These are phyloP conservation scores for Mus spicilegus DNA, from an alignment of 2,113 vertebrate species.

Conservation along the genomic window DNA sequence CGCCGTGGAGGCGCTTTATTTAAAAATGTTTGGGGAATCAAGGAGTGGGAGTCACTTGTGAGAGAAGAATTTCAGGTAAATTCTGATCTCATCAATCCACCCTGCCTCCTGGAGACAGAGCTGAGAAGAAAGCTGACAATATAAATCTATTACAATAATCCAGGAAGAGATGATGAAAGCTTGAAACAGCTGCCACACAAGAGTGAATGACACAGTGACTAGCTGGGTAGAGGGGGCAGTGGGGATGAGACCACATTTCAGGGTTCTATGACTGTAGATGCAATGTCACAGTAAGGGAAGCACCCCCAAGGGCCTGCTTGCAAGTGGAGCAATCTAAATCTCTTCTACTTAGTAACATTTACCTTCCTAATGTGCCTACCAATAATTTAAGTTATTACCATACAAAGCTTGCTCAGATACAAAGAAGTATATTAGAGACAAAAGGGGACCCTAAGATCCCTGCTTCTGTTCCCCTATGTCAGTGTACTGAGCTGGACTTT, in stretches of 20 bases:
- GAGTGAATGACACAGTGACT: background rate
- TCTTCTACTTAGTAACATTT: background rate
- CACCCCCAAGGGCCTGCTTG: background rate
- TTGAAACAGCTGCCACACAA: slow-evolving; percentile 30
- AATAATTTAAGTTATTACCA: background rate
- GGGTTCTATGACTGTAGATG: background rate
- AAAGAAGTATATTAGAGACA: slow-evolving; percentile 27
- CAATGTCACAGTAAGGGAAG: background rate
- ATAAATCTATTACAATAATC: background rate
- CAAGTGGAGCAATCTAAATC: background rate
- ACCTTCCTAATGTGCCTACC: background rate
- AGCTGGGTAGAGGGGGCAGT: background rate
- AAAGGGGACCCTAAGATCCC: slow-evolving; percentile 29
- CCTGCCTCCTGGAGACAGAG: background rate
- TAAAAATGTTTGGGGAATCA: background rate
- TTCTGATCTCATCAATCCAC: background rate
- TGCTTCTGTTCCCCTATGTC: slow-evolving; percentile 31
- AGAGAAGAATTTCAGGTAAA: background rate
- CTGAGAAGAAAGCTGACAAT: background rate
- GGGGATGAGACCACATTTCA: background rate
- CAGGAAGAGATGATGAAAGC: background rate
- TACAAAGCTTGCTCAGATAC: background rate
- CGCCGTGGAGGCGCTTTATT: background rate
- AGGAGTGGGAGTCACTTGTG: background rate
- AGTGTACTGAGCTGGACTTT: background rate